Base-by-base conservation (phyloP, 2,113 vertebrate genomes). In the Candoia aspera region DNA sequence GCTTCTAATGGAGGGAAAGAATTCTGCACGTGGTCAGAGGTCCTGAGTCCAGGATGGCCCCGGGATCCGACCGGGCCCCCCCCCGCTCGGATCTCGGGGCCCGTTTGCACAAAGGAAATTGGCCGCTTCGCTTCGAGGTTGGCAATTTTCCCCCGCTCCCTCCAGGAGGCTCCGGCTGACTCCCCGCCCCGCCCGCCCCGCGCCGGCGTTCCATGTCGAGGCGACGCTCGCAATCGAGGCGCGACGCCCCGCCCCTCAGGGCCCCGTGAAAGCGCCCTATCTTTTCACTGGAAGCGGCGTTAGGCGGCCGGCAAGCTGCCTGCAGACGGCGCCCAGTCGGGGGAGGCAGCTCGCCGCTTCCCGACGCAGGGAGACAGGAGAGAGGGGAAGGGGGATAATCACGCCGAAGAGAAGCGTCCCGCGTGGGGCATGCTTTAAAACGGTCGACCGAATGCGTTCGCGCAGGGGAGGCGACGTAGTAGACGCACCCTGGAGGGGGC, bases 241-340 rank as follows among this genome's bases (percentile, higher is more conserved):
- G 84, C 85, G 92, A 62, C 89, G 0, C 0, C 29, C 0, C 8
- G 0, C 46, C 0, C 10, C 0, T 4, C 2, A 59, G 84, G 88
- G 1, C 84, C 60, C 17, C 17, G 2, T 73, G 92, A 13, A 92
- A 86, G 1, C 33, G 59, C 46, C 19, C 59, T 79, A 55, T 64
- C 10, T 49, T 54, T 46, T 55, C 88, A 3, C 4, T 2, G 3
- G 37, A 6, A 4, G 8, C 24, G 2, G 0, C 0, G 3, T 10
- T 6, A 60, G 83, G 13, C 11, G 86, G 0, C 83, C 21, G 0
- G 1, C 1, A 4, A 8, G 11, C 8, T 29, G 92, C 92, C 88
- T 79, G 84, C 37, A 53, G 17, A 24, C 1, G 0, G 11, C 15
- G 12, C 29, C 4, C 19, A 0, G 21, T 3, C 3, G 6, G 2